These are phyloP conservation scores for Oxycera nigricornis DNA, from an alignment of 2,888 invertebrate genomes.

Conservation along the genomic window DNA sequence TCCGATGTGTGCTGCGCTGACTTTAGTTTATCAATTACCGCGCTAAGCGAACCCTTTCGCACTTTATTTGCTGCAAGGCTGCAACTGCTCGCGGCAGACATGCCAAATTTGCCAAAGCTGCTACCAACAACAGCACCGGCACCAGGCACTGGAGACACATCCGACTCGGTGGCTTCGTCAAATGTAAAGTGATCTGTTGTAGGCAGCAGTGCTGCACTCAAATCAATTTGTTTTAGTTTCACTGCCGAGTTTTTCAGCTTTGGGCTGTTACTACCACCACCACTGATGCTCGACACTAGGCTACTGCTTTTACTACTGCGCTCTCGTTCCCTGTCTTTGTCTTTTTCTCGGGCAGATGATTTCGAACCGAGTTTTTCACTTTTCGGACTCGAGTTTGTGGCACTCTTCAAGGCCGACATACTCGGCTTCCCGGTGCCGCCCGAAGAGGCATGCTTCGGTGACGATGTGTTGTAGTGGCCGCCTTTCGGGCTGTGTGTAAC, in stretches of 20 bases:
- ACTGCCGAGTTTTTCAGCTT: constrained; percentile 71
- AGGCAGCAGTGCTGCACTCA: constrained; percentile 61
- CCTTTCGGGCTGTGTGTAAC: constrained; percentile 81
- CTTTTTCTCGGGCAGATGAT: constrained; percentile 25
- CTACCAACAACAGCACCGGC: neutral
- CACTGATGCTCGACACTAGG: constrained; percentile 48
- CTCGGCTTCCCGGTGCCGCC: constrained; percentile 84
- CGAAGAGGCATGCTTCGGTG: constrained; percentile 77
- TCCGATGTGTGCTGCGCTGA: constrained; percentile 66
- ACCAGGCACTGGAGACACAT: constrained; percentile 48
- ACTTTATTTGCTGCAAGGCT: constrained; percentile 58
- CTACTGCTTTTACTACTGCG: constrained; percentile 26
- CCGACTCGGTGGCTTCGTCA: constrained; percentile 48
- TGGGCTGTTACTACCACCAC: constrained; percentile 65
- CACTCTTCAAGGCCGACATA: constrained; percentile 86
- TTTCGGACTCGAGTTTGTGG: constrained; percentile 74
- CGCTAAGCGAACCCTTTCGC: constrained; percentile 79
- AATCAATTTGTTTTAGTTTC: constrained; percentile 74
- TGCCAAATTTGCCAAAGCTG: neutral
- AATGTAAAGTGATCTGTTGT: constrained; percentile 28
- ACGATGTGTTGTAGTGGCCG: constrained; percentile 72
- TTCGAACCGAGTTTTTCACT: constrained; percentile 63
- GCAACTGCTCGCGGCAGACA: neutral
- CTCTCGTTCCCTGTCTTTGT: constrained; percentile 32
- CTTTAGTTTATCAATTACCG: constrained; percentile 86